Conservation (phyloP, 2,888 invertebrate genomes). For the Phrixothrix hirtus region DNA sequence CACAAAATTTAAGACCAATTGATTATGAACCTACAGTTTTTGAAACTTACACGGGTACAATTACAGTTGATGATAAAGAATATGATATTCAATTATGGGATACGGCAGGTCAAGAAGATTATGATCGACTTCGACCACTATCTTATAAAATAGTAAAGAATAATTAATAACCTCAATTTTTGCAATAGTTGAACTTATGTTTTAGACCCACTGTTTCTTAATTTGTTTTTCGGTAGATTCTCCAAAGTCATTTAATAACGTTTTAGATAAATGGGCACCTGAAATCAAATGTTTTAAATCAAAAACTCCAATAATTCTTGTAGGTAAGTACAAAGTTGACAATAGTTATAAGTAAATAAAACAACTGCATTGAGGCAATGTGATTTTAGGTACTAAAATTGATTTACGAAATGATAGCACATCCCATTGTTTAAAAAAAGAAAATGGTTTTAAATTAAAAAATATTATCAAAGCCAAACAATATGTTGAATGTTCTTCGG, state of each 20-base stretch:
- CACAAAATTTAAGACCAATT: slow-evolving; percentile 3
- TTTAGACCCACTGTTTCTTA: slow-evolving; percentile 81
- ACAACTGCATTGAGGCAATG: too few relatives aligned
- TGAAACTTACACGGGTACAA: slow-evolving; percentile 82
- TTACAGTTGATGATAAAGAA: slow-evolving; percentile 72
- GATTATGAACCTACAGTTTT: slow-evolving; percentile 55
- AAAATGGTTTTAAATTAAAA: slow-evolving; percentile 75
- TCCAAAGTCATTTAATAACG: slow-evolving; percentile 77
- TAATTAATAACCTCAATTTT: neutral
- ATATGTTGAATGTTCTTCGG: slow-evolving; percentile 30
- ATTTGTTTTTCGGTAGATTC: slow-evolving; percentile 76
- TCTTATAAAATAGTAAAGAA: slow-evolving; percentile 75
- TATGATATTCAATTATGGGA: slow-evolving; percentile 82
- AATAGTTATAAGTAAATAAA: too few relatives aligned
- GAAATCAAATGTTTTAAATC: slow-evolving; percentile 78
- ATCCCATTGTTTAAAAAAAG: slow-evolving; percentile 62
- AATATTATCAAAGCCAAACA: slow-evolving; percentile 49
- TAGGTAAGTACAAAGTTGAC: too few relatives aligned
- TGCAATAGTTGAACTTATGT: slow-evolving; percentile 32
- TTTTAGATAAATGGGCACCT: slow-evolving; percentile 80
- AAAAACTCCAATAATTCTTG: slow-evolving; percentile 74
- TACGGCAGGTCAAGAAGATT: slow-evolving; percentile 85
- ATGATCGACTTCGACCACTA: slow-evolving; percentile 78
- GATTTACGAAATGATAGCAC: slow-evolving; percentile 64
- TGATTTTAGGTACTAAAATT: slow-evolving; percentile 69